A percentile compares a stretch with the other conserved stretches of the same genome.
Conservation (phyloP, 2,888 invertebrate genomes). For the Melanostoma scalare region DNA sequence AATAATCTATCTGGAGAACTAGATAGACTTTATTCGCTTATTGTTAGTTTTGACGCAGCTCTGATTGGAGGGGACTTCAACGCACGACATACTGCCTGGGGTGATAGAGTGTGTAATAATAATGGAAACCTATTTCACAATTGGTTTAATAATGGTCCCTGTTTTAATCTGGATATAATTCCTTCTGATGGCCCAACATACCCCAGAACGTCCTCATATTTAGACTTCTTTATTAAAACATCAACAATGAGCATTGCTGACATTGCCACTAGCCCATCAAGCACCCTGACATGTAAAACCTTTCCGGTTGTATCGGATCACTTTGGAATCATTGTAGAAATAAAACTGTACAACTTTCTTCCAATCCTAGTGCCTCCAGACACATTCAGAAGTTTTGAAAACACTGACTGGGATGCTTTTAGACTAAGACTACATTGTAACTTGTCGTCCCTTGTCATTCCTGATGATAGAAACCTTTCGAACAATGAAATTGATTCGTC, state of each 20-base stretch:
- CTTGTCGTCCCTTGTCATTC: not conserved
- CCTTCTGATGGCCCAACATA: conserved; percentile 17
- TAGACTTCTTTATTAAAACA: conserved; percentile 1
- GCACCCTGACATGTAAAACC: not conserved
- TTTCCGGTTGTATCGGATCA: conserved; percentile 13
- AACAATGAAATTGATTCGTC: not conserved
- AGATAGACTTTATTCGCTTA: not conserved
- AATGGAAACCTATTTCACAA: not conserved
- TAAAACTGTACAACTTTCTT: not conserved
- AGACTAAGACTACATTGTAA: not conserved
- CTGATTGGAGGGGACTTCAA: not conserved
- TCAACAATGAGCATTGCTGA: not conserved
- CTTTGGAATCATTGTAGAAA: conserved; percentile 8
- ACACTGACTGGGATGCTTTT: conserved; percentile 1
- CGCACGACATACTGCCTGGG: conserved; percentile 1
- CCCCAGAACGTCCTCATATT: conserved; percentile 18
- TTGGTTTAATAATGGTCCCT: conserved; percentile 11
- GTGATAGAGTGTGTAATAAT: not conserved
- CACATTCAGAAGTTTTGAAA: conserved; percentile 3
- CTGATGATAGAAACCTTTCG: not conserved
- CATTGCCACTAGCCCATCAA: not conserved
- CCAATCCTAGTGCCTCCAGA: not conserved
- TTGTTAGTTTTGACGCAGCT: not conserved
- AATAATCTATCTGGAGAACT: not conserved
- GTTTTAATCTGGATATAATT: not conserved